phyloP scores from a whole-genome alignment of 2,888 invertebrate species.

The Diogma glabrata region DNA sequence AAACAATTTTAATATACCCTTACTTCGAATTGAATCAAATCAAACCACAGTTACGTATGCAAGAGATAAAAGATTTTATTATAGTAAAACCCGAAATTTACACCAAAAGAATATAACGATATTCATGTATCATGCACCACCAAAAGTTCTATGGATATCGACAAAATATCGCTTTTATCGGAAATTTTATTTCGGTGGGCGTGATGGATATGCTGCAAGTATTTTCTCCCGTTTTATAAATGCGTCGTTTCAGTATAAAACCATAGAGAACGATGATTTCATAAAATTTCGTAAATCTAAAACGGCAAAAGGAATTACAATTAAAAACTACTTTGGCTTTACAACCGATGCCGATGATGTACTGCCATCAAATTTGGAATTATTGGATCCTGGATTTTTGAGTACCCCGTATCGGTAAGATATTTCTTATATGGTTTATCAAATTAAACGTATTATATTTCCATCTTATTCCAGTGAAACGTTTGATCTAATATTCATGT shows the following conservation, averaged over 20 bases:
- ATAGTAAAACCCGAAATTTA: too few relatives aligned
- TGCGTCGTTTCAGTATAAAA: neutral
- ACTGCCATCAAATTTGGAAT: neutral
- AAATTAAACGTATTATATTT: neutral
- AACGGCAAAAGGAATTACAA: neutral
- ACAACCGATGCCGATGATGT: neutral
- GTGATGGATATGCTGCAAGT: neutral
- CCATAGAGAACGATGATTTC: neutral
- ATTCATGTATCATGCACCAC: slow-evolving; percentile 6
- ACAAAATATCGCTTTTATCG: neutral
- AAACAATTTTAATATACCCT: too few relatives aligned
- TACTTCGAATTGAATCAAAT: too few relatives aligned
- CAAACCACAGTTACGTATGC: too few relatives aligned
- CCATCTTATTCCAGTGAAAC: neutral
- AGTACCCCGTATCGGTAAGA: neutral
- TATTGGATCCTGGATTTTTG: neutral
- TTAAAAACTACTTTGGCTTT: neutral
- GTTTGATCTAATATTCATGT: slow-evolving; percentile 6
- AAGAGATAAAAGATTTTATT: too few relatives aligned
- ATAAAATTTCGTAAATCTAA: neutral
- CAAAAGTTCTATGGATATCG: neutral
- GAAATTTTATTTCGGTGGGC: slow-evolving; percentile 5
- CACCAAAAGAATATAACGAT: neutral
- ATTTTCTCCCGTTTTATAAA: neutral
- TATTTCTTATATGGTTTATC: too few relatives aligned